These are phyloP conservation scores for Apteryx mantelli DNA, from an alignment of 2,113 vertebrate genomes.

Conservation along the genomic window DNA sequence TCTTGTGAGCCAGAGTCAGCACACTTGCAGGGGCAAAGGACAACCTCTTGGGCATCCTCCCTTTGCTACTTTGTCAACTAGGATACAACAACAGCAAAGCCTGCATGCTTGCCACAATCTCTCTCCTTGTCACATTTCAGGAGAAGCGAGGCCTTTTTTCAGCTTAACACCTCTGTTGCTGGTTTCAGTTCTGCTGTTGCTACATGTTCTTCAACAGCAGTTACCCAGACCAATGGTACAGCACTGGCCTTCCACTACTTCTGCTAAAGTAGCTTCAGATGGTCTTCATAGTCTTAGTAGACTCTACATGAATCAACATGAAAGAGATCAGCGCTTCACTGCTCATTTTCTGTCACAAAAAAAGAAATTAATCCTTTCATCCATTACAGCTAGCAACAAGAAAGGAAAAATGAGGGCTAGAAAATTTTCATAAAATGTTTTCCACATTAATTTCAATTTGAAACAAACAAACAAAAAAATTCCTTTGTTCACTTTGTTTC, in stretches of 20 bases:
- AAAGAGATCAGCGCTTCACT: not conserved
- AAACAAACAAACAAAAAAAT: not conserved
- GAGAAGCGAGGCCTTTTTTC: not conserved
- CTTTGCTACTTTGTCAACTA: not conserved
- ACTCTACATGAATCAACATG: not conserved
- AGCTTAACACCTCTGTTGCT: not conserved
- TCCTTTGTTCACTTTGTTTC: not conserved
- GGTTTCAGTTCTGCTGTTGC: not conserved
- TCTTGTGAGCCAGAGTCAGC: not conserved
- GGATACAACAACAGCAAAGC: not conserved
- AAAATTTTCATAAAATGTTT: not conserved
- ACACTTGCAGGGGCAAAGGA: not conserved
- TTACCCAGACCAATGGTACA: accelerated
- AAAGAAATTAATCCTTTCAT: not conserved
- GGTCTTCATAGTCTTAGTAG: not conserved
- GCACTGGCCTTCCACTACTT: not conserved
- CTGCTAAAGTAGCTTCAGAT: not conserved
- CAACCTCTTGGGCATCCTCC: not conserved
- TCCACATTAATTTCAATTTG: not conserved
- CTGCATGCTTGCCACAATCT: not conserved
- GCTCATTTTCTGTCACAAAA: not conserved
- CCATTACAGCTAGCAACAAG: not conserved
- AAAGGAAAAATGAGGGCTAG: not conserved
- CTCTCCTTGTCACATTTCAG: not conserved
- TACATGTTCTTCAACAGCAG: not conserved